These are phyloP conservation scores for Lasioglossum malachurum DNA, from an alignment of 2,888 invertebrate genomes.

Conservation along the genomic window DNA sequence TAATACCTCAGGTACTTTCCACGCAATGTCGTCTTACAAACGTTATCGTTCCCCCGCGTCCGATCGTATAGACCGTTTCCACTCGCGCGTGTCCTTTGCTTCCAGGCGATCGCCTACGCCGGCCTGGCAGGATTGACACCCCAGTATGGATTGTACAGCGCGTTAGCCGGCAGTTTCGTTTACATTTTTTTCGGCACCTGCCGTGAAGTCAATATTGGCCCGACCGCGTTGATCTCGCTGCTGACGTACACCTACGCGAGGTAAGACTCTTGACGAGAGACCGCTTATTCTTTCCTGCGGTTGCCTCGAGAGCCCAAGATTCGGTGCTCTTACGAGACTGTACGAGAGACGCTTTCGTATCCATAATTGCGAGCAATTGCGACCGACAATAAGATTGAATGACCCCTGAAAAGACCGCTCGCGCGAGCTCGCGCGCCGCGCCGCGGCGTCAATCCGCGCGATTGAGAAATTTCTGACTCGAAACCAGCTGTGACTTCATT, in stretches of 20 bases:
- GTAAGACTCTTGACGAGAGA: constrained; percentile 58
- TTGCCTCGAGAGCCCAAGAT: not conserved
- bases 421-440: not conserved
- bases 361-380: constrained; percentile 36
- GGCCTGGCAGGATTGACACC: constrained; percentile 77
- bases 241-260: constrained; percentile 88
- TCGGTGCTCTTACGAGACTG: not conserved
- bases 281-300: not conserved
- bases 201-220: constrained; percentile 89
- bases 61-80: not conserved
- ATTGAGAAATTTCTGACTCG: not conserved
- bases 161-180: constrained; percentile 91
- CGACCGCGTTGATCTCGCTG: constrained; percentile 92
- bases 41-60: not conserved
- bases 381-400: constrained; percentile 19
- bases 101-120: constrained; percentile 81
- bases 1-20: constrained; percentile 83
- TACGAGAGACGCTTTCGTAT: constrained; percentile 6
- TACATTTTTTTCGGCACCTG: constrained; percentile 92
- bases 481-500: not conserved
- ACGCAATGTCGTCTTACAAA: not conserved
- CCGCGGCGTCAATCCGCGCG: not conserved
- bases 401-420: constrained; percentile 25
- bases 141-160: constrained; percentile 94
- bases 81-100: constrained; percentile 7